These are phyloP conservation scores for Arctocebus calabarensis DNA, from an alignment of 2,797 vertebrate species.

Conservation along the genomic window DNA sequence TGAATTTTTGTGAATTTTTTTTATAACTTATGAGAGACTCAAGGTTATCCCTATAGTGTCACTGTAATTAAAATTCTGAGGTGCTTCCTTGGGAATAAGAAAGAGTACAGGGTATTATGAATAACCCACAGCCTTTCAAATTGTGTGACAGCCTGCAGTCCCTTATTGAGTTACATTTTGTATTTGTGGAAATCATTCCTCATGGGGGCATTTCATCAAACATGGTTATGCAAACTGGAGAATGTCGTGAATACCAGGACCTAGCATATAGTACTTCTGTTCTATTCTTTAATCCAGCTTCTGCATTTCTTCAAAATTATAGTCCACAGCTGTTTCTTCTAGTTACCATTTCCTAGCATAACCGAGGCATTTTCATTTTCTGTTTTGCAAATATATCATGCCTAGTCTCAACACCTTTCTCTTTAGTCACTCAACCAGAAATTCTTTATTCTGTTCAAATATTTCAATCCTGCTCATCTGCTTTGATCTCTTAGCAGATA, in stretches of 20 bases:
- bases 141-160: no score
- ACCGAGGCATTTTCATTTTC: not conserved
- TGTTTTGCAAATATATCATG: not conserved
- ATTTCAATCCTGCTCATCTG: not conserved
- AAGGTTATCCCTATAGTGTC: not conserved
- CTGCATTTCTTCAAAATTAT: conserved; percentile 4
- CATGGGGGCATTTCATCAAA: not conserved
- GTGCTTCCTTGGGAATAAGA: not conserved
- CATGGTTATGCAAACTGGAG: not conserved
- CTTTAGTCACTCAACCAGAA: not conserved
- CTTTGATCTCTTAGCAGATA: not conserved
- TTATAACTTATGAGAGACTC: not conserved
- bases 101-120: not conserved
- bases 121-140: not conserved
- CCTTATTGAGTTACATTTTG: not conserved
- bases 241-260: not conserved
- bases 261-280: not conserved
- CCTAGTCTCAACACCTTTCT: not conserved
- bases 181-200: not conserved
- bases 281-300: not conserved
- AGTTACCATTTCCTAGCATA: not conserved
- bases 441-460: not conserved
- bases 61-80: not conserved
- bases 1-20: not conserved
- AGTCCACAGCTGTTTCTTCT: not conserved